Conservation (phyloP, 2,888 invertebrate species). For the Disparrhopalites patrizii region DNA sequence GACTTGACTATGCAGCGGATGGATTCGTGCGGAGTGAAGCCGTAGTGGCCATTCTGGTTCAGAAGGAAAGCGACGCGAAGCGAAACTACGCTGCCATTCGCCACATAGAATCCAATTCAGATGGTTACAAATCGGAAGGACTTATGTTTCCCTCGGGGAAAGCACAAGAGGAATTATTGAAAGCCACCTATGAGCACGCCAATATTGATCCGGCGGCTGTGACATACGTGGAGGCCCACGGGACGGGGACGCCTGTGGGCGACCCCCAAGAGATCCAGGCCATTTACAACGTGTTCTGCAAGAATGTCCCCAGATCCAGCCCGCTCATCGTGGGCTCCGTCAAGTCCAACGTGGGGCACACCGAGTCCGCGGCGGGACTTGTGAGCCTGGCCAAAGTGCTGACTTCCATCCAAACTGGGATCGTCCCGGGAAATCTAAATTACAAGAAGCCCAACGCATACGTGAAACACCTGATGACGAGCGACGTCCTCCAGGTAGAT, state of each 20-base stretch:
- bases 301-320: slow-evolving; percentile 58
- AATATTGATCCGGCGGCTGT: background rate
- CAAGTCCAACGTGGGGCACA: slow-evolving; percentile 92
- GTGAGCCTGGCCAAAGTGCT: slow-evolving; percentile 74
- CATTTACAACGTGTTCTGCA: slow-evolving; percentile 85
- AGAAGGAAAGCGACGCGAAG: background rate
- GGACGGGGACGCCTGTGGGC: background rate
- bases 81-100: slow-evolving; percentile 3
- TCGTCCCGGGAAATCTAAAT: slow-evolving; percentile 86
- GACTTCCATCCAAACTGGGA: slow-evolving; percentile 55
- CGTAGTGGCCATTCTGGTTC: background rate
- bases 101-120: background rate
- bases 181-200: background rate
- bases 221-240: background rate
- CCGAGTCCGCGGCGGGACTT: slow-evolving; percentile 79
- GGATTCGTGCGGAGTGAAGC: slow-evolving; percentile 7
- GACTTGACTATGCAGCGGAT: slow-evolving; percentile 54
- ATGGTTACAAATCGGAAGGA: slow-evolving; percentile 3
- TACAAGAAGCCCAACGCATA: slow-evolving; percentile 79
- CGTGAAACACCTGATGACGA: slow-evolving; percentile 76
- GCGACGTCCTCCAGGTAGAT: too few species aligned
- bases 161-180: background rate
- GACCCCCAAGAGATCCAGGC: slow-evolving; percentile 96
- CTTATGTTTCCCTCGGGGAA: background rate
- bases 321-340: slow-evolving; percentile 91